A percentile compares a stretch with the other conserved stretches of the same genome.
phyloP scores from a whole-genome alignment of 1,140 invertebrate species.

The Drosophila quadrilineata region DNA sequence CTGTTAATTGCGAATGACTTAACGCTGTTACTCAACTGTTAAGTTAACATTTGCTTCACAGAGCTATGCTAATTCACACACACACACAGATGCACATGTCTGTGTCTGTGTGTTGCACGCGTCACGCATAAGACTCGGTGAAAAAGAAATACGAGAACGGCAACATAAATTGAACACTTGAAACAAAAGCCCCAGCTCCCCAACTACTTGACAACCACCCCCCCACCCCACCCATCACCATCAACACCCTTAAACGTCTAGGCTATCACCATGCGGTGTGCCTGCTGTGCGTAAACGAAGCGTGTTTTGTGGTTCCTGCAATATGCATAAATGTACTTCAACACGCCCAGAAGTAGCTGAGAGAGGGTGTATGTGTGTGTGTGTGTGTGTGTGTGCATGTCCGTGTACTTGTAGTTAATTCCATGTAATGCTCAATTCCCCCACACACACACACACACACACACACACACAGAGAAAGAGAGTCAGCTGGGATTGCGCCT shows the following conservation, averaged over 20 bases:
- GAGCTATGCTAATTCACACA: no score
- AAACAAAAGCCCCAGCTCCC: constrained; percentile 52
- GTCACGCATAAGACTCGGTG: no score
- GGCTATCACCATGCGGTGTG: constrained; percentile 6
- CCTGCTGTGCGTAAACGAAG: constrained; percentile 42
- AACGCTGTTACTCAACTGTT: no score
- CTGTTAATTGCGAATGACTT: no score
- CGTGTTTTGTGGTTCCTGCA: constrained; percentile 31
- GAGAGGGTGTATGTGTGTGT: neutral
- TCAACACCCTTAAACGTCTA: no score
- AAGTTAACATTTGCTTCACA: no score
- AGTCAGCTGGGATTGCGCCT: constrained; percentile 69
- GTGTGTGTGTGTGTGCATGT: constrained; percentile 5
- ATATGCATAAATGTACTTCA: constrained; percentile 35
- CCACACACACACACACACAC: neutral
- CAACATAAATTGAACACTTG: constrained; percentile 74
- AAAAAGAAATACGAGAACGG: constrained; percentile 47
- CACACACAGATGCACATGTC: no score
- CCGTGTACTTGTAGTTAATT: constrained; percentile 30
- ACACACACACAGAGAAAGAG: neutral
- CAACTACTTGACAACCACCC: constrained; percentile 10
- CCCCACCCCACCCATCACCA: neutral
- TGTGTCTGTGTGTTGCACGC: no score
- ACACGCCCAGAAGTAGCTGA: no score
- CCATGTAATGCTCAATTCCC: constrained; percentile 33